phyloP scores from a whole-genome alignment of 2,888 invertebrate genomes.

The Beris morrisii region DNA sequence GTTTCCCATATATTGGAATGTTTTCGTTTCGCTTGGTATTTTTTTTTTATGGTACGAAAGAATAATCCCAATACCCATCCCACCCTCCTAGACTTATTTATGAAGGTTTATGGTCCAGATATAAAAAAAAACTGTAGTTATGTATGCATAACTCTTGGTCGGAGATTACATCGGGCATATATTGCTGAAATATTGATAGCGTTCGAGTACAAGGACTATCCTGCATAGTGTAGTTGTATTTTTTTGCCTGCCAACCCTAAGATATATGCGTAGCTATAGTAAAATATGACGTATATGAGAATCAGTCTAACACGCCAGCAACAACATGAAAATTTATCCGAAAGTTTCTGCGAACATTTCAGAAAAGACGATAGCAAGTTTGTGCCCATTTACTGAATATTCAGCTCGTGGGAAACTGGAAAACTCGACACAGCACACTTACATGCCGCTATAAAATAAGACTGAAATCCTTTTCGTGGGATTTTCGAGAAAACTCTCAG shows the following conservation, averaged over 20 bases:
- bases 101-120: too few relatives aligned
- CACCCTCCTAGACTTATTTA: too few relatives aligned
- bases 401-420: not conserved
- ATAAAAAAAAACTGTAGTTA: constrained; percentile 27
- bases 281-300: not conserved
- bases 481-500: too few relatives aligned
- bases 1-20: too few relatives aligned
- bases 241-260: too few relatives aligned
- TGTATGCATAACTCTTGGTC: constrained; percentile 32
- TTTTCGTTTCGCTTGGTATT: too few relatives aligned
- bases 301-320: constrained; percentile 14
- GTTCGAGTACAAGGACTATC: constrained; percentile 1
- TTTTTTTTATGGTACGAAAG: too few relatives aligned
- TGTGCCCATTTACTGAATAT: constrained; percentile 25
- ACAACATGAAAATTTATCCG: constrained; percentile 16
- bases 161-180: constrained; percentile 31
- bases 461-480: too few relatives aligned
- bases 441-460: too few relatives aligned
- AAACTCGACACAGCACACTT: not conserved
- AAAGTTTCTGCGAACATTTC: constrained; percentile 9
- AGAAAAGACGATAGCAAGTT: constrained; percentile 21
- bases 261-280: too few relatives aligned
- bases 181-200: constrained; percentile 28
- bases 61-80: too few relatives aligned
- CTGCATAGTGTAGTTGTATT: too few relatives aligned